Evolutionary conservation across 1,140 invertebrate species (phyloP).

Genomic region (Monomorium pharaonis): DNA sequence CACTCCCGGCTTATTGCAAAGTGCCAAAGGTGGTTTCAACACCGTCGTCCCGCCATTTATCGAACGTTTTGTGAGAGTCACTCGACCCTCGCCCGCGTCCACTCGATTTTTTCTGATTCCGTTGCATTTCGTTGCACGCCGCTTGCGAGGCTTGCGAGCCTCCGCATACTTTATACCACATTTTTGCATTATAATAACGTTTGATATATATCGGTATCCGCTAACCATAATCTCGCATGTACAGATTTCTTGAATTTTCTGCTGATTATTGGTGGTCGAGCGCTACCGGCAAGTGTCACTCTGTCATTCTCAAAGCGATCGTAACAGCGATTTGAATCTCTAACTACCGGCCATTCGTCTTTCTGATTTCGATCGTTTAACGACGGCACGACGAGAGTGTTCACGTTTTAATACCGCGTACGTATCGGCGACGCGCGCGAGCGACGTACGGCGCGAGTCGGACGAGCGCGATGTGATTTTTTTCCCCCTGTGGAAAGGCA

Average conservation of each 20-base stretch:
- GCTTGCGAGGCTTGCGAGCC: background rate
- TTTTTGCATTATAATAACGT: background rate
- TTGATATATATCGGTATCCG: background rate
- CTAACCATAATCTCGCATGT: background rate
- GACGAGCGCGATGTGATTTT: conserved; percentile 48
- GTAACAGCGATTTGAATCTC: background rate
- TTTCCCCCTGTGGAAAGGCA: conserved; percentile 47
- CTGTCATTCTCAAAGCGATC: background rate
- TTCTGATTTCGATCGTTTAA: conserved; percentile 6
- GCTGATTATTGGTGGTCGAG: background rate
- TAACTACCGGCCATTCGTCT: background rate
- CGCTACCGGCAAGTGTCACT: background rate
- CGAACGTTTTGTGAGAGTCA: conserved; percentile 47
- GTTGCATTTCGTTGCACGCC: too few relatives aligned
- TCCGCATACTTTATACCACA: background rate
- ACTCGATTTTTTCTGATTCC: conserved; percentile 26
- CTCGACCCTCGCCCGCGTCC: conserved; percentile 25
- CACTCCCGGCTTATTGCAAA: conserved; percentile 62
- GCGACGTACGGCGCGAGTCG: conserved; percentile 17
- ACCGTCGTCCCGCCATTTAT: conserved; percentile 55
- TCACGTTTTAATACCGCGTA: conserved; percentile 5
- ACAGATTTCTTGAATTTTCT: background rate
- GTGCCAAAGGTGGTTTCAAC: conserved; percentile 65
- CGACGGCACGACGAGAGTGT: background rate
- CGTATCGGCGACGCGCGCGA: conserved; percentile 25